Conservation (phyloP, 92 coral and sea anemone genomes). For the Montipora capitata region DNA sequence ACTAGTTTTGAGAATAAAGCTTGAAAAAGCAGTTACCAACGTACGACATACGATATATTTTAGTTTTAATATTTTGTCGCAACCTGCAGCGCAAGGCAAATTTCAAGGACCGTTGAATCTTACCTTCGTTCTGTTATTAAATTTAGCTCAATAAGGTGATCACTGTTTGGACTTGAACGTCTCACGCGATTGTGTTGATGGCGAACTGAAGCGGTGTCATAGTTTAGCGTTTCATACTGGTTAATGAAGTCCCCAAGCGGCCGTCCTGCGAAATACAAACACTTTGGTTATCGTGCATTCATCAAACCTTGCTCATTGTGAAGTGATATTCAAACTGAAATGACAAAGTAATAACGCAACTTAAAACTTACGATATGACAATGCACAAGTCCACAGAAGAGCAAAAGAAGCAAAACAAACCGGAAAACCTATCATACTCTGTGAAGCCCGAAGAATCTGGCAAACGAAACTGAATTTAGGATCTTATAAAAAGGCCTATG, state of each 20-base stretch:
- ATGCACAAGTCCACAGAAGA: slow-evolving; percentile 46
- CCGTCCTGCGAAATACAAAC: slow-evolving; percentile 72
- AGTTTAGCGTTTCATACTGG: slow-evolving; percentile 90
- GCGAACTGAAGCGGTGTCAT: slow-evolving; percentile 74
- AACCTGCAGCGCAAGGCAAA: no score
- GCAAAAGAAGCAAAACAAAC: slow-evolving; percentile 49
- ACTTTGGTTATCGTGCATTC: not conserved
- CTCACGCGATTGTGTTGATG: slow-evolving; percentile 86
- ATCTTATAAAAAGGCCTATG: not conserved
- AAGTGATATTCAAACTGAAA: not conserved
- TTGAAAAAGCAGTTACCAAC: no score
- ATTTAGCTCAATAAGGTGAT: slow-evolving; percentile 72
- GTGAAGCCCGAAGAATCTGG: not conserved
- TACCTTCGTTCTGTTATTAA: slow-evolving; percentile 92
- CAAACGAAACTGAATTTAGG: not conserved
- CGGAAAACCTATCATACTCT: slow-evolving; percentile 32
- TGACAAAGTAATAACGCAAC: not conserved
- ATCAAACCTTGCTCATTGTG: not conserved
- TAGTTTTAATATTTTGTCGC: not conserved
- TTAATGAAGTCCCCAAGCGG: slow-evolving; percentile 91
- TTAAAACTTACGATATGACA: slow-evolving; percentile 67
- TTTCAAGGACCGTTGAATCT: not conserved
- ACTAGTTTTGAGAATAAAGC: no score
- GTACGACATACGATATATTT: no score
- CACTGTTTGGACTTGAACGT: slow-evolving; percentile 79